phyloP scores from a whole-genome alignment of 2,888 invertebrate genomes.

The Cetonia aurata region DNA sequence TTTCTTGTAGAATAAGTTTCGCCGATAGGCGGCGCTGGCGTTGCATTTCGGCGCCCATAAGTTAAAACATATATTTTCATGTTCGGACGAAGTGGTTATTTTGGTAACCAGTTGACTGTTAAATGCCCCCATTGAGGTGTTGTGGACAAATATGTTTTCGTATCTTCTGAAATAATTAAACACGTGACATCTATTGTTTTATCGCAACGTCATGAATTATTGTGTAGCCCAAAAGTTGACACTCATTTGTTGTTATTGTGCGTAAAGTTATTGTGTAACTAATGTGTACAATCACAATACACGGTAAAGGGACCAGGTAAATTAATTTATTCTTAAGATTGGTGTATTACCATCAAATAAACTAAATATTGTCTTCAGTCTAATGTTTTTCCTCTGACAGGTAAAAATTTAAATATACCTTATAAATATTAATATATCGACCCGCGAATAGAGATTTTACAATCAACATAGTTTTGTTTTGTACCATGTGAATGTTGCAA shows the following conservation, averaged over 20 bases:
- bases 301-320: conserved; percentile 21
- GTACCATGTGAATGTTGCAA: conserved; percentile 10
- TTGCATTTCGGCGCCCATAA: conserved; percentile 45
- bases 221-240: conserved; percentile 33
- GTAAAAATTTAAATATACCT: conserved; percentile 45
- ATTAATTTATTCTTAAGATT: conserved; percentile 4
- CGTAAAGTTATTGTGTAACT: conserved; percentile 16
- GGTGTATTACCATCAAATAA: conserved; percentile 1
- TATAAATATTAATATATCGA: conserved; percentile 48
- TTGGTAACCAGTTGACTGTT: conserved; percentile 39
- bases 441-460: conserved; percentile 40
- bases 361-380: background rate
- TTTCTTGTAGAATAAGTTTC: conserved; percentile 31
- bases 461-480: conserved; percentile 42
- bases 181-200: conserved; percentile 10
- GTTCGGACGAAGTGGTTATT: conserved; percentile 39
- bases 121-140: conserved; percentile 23
- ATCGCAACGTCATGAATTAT: background rate
- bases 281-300: conserved; percentile 17
- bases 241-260: conserved; percentile 36
- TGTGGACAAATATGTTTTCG: conserved; percentile 2
- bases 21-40: conserved; percentile 43
- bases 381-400: background rate
- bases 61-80: conserved; percentile 42
- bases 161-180: conserved; percentile 7